Percentiles rank a stretch among this genome's conserved stretches.
Evolutionary conservation across 2,113 vertebrate species (phyloP).

Genomic region (Piprites chloris): DNA sequence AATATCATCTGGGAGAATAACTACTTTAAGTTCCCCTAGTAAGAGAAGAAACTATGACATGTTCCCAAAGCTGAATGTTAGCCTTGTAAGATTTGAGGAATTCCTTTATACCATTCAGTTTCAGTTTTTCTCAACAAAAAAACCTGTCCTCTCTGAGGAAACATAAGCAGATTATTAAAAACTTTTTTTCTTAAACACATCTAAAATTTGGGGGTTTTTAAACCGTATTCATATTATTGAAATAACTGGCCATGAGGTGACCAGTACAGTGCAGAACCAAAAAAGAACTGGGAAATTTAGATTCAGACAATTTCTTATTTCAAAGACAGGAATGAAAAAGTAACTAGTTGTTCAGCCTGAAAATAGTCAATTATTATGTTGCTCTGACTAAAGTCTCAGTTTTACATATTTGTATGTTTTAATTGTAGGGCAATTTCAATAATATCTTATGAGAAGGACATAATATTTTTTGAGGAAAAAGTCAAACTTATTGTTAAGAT

Average conservation of each 20-base stretch:
- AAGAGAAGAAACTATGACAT: neutral
- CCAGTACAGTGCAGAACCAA: neutral
- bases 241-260: neutral
- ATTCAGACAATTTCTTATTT: neutral
- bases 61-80: neutral
- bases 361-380: neutral
- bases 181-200: neutral
- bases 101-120: neutral
- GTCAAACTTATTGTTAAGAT: neutral
- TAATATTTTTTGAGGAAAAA: neutral
- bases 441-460: neutral
- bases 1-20: neutral
- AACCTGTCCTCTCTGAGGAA: neutral
- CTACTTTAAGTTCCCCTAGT: neutral
- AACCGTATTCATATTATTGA: neutral
- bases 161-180: neutral
- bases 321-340: neutral
- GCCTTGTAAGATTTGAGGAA: neutral
- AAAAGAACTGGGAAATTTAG: neutral
- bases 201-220: neutral
- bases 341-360: neutral
- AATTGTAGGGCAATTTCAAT: neutral
- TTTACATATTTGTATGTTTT: neutral
- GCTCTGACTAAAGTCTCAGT: neutral
- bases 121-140: neutral